Evolutionary conservation across 2,888 invertebrate species (phyloP), one percentile per base, ranked within the genome.

Genomic region (Sphinx pinastri): DNA sequence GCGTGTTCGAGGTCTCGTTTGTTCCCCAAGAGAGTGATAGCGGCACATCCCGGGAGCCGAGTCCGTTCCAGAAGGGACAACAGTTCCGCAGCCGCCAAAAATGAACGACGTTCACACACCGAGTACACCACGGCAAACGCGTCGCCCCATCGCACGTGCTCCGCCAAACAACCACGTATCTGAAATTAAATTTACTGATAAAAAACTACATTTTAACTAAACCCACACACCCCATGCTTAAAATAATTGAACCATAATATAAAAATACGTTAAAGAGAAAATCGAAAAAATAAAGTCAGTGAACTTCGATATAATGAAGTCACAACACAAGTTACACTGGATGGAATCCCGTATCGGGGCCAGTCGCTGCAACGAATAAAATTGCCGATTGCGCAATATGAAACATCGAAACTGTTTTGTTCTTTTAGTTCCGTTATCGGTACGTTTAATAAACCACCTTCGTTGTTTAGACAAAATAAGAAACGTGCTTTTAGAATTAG

Each of bases 51-150:
- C 55, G 97, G 96, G 77, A 97, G 93, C 81, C 97, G 95, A 69
- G 96, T 94, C 83, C 96, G 95, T 73, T 96, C 95, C 77, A 97
- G 91, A 77, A 96, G 95, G 68, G 96, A 96, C 74, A 97, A 91
- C 67, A 97, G 94, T 81, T 96, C 96, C 57, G 96, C 95, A 0
- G 97, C 97, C 77, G 96, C 96, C 76, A 96, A 80, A 79, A 93
- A 93, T 2, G 93, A 92, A 4, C 93, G 88, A 14, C 93, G 84
- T 76, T 92, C 92, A 78, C 93, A 93, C 52, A 97, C 97, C 63
- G 97, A 97, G 92, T 97, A 97, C 67, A 97, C 97, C 74, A 97
- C 95, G 57, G 97, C 96, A 89, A 97, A 97, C 16, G 97, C 97
- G 83, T 97, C 97, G 68, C 97, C 97, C 97, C 97, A 97, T 84